These are phyloP conservation scores for Anas platyrhynchos DNA, from an alignment of 2,113 vertebrate genomes.

Conservation along the genomic window DNA sequence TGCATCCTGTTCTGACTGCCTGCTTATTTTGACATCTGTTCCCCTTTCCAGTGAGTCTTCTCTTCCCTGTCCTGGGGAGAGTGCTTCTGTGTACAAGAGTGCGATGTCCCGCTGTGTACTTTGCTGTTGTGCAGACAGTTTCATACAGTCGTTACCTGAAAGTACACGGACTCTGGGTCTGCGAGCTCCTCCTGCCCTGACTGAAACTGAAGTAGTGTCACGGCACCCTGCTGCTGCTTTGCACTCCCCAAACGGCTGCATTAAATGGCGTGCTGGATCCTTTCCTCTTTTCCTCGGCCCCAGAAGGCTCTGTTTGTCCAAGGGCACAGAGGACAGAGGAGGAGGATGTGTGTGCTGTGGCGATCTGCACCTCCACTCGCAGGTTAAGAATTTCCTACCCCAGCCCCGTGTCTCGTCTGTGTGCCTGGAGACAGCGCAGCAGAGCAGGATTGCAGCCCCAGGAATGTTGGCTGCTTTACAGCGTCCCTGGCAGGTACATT, in stretches of 20 bases:
- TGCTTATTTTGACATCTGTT: background rate
- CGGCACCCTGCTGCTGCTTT: background rate
- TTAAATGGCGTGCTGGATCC: background rate
- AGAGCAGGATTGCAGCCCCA: background rate
- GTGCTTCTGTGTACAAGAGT: background rate
- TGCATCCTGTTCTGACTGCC: background rate
- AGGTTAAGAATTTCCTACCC: background rate
- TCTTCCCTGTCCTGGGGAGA: background rate
- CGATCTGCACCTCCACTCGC: background rate
- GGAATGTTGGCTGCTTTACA: background rate
- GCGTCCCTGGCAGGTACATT: background rate
- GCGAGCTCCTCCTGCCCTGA: background rate
- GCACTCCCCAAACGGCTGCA: background rate
- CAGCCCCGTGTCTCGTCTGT: background rate
- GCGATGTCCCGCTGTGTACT: background rate
- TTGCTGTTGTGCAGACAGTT: background rate
- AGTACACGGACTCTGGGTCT: background rate
- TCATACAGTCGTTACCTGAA: background rate
- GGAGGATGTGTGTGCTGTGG: background rate
- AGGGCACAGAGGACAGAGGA: background rate
- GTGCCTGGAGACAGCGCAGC: background rate
- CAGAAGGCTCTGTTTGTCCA: background rate
- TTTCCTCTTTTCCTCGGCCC: background rate
- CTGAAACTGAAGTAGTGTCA: background rate
- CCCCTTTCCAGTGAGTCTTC: background rate